Percentiles rank a stretch among this genome's conserved stretches.
Evolutionary conservation across 2,797 vertebrate genomes (phyloP).

Genomic region (Sylvia borin): DNA sequence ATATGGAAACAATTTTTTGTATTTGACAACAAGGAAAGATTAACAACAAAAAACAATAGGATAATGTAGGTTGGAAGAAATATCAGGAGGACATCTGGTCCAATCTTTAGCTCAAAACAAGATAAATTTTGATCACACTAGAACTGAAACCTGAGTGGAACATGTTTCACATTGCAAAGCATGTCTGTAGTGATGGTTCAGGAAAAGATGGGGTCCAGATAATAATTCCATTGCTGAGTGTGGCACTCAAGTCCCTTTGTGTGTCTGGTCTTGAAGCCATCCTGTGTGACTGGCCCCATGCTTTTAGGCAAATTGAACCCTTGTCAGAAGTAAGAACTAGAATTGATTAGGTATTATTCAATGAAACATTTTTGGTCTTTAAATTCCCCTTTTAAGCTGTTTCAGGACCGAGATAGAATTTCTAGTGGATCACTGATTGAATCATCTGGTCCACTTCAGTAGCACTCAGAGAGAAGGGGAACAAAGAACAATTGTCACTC

Average conservation of each 20-base stretch:
- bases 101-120: background rate
- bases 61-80: background rate
- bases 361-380: background rate
- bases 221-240: background rate
- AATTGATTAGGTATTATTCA: background rate
- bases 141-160: background rate
- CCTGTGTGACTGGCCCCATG: rapidly evolving
- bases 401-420: background rate
- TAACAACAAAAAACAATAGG: background rate
- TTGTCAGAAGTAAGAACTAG: background rate
- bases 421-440: background rate
- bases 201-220: background rate
- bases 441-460: background rate
- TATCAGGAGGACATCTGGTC: background rate
- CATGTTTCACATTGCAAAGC: background rate
- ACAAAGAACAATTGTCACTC: background rate
- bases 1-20: background rate
- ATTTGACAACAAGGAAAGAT: background rate
- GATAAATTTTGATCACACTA: background rate
- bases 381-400: background rate
- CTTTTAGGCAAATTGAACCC: background rate
- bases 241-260: background rate
- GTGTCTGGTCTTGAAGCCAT: background rate
- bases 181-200: background rate
- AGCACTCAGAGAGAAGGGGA: background rate